These are phyloP conservation scores for Standfussiana lucernea DNA, from an alignment of 2,888 invertebrate genomes.

Conservation along the genomic window DNA sequence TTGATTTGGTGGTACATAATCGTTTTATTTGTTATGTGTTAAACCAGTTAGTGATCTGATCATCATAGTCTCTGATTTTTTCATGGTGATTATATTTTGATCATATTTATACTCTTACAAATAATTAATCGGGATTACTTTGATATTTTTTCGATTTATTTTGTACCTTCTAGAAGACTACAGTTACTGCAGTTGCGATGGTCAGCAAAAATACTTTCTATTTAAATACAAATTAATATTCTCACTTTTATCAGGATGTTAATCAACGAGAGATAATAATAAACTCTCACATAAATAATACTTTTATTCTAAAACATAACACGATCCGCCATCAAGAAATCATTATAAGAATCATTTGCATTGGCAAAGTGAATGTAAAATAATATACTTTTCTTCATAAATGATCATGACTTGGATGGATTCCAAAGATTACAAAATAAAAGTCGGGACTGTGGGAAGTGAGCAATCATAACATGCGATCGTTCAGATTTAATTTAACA, in stretches of 20 bases:
- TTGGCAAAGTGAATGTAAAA: slow-evolving; percentile 64
- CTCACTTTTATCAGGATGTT: slow-evolving; percentile 53
- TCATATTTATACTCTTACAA: not conserved
- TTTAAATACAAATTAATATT: slow-evolving; percentile 48
- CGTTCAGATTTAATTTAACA: slow-evolving; percentile 45
- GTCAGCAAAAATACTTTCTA: slow-evolving; percentile 32
- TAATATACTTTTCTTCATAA: slow-evolving; percentile 49
- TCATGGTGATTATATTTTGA: not conserved
- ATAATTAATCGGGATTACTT: not conserved
- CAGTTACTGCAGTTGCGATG: slow-evolving; percentile 7
- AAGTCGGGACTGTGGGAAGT: slow-evolving; percentile 44
- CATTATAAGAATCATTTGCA: slow-evolving; percentile 62
- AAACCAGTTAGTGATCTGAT: not conserved
- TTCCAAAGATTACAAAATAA: slow-evolving; percentile 60
- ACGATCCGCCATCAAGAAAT: slow-evolving; percentile 59
- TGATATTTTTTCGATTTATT: not conserved
- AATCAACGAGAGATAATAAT: slow-evolving; percentile 50
- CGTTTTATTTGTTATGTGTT: slow-evolving; percentile 7
- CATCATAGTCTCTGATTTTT: not conserved
- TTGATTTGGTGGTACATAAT: slow-evolving; percentile 5
- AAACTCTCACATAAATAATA: slow-evolving; percentile 53
- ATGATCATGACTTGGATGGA: slow-evolving; percentile 51
- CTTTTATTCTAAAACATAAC: slow-evolving; percentile 47
- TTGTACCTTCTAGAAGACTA: not conserved
- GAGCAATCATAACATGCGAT: slow-evolving; percentile 18